These are phyloP conservation scores for Otis tarda DNA, from an alignment of 2,113 vertebrate species.

Conservation along the genomic window DNA sequence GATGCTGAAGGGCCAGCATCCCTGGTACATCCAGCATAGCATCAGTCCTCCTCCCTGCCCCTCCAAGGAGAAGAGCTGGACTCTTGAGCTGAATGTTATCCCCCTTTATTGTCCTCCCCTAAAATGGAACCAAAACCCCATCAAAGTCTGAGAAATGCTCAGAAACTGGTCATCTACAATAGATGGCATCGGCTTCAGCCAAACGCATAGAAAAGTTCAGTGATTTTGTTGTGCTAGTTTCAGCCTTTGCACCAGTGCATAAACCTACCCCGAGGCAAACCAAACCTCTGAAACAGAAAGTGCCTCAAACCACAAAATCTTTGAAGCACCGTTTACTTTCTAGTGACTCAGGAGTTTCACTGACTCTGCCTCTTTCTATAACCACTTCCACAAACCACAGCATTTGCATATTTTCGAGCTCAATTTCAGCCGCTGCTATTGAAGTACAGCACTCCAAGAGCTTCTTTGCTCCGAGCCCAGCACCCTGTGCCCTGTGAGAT, in stretches of 20 bases:
- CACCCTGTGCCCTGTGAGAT: not conserved
- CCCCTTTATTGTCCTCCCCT: not conserved
- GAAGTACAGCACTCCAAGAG: not conserved
- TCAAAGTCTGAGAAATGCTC: not conserved
- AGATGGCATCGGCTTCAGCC: not conserved
- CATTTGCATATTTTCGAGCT: not conserved
- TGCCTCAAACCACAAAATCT: not conserved
- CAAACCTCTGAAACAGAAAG: not conserved
- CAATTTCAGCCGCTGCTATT: not conserved
- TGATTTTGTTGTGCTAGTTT: not conserved
- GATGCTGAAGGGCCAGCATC: not conserved
- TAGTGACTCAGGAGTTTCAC: not conserved
- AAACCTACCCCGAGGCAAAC: not conserved
- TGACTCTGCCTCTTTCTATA: not conserved
- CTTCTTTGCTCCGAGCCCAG: not conserved
- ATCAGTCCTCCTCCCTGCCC: not conserved
- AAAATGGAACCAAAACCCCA: not conserved
- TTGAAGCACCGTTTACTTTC: not conserved
- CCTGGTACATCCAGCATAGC: too few relatives aligned
- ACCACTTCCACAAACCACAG: not conserved
- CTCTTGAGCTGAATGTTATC: rapidly evolving
- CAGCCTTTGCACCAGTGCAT: not conserved
- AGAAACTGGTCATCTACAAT: not conserved
- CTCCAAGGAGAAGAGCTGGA: not conserved
- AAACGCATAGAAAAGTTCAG: not conserved